Base-by-base conservation (phyloP, 1,140 invertebrate species). In the Brachionus rubens region DNA sequence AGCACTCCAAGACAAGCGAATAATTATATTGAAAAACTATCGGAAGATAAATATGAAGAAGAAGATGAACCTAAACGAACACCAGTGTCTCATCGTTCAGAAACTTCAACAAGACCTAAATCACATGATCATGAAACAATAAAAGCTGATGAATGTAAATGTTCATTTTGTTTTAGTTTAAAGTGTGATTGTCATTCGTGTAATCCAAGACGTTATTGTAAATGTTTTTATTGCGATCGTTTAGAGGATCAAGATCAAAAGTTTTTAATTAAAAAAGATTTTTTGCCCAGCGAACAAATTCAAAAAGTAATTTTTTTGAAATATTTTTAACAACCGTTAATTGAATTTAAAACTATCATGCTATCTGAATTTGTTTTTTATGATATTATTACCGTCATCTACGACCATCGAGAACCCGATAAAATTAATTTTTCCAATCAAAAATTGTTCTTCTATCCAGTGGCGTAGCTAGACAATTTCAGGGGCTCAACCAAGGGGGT, bases 171-270 rank as follows among this genome's bases (percentile, higher is more conserved):
- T 47, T 33, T 46, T 24, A 47, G 21, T 30, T 24, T 70, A 33
- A 70, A 47, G 16, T 70, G 65, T 46, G 65, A 70, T 24, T 70
- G 65, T 50, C 65, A 70, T 47, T 50, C 47, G 19, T 70, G 65
- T 70, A 70, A 70, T 50, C 65, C 65, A 21, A 70, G 65, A 70
- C 9, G 47, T 4, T 70, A 48, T 24, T 70, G 65, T 33, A 47
- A 70, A 24, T 70, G 65, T 46, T 70, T 70, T 48, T 70, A 47
- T 46, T 47, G 47, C 28, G 65, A 70, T 5, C 21, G 12, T 10
- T 33, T 70, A 43, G 5, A 47, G 12, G 47, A 70, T 21, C 5
- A 40, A n/a, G 24, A 33, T 46, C 9, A 70, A 47, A 48, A 47
- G 36, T 19, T 50, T 40, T 6, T 50, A 16, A 50, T 70, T 47